Evolutionary conservation across 2,113 vertebrate genomes (phyloP).

Genomic region (Odocoileus hemionus): DNA sequence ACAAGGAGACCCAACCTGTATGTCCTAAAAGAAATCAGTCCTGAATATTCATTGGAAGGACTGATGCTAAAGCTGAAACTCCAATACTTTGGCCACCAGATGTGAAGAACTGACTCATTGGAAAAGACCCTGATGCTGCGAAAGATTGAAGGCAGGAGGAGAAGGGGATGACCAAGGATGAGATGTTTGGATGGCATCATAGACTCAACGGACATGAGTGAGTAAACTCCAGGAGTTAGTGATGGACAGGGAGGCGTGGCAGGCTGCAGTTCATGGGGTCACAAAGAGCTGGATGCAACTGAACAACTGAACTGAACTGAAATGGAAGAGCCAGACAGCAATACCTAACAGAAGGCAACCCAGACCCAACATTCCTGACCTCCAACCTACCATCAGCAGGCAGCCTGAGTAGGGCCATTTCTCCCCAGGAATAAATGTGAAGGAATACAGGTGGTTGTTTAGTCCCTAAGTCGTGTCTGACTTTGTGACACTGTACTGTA

Average conservation of each 20-base stretch:
- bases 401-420: too few species aligned
- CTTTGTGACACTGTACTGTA: not conserved
- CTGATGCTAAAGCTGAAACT: not conserved
- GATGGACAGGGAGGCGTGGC: not conserved
- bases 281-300: not conserved
- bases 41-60: not conserved
- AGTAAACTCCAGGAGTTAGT: not conserved
- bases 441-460: not conserved
- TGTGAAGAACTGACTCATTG: not conserved
- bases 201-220: not conserved
- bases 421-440: rapidly evolving
- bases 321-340: not conserved
- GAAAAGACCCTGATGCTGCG: not conserved
- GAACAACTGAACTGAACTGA: not conserved
- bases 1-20: not conserved
- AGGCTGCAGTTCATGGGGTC: not conserved
- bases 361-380: not conserved
- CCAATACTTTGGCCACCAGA: not conserved
- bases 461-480: not conserved
- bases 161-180: not conserved
- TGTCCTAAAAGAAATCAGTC: not conserved
- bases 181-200: not conserved
- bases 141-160: not conserved
- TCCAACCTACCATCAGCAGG: not conserved
- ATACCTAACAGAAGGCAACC: not conserved